phyloP scores from a whole-genome alignment of 2,113 vertebrate genomes.

The Ariopsis seemanni region DNA sequence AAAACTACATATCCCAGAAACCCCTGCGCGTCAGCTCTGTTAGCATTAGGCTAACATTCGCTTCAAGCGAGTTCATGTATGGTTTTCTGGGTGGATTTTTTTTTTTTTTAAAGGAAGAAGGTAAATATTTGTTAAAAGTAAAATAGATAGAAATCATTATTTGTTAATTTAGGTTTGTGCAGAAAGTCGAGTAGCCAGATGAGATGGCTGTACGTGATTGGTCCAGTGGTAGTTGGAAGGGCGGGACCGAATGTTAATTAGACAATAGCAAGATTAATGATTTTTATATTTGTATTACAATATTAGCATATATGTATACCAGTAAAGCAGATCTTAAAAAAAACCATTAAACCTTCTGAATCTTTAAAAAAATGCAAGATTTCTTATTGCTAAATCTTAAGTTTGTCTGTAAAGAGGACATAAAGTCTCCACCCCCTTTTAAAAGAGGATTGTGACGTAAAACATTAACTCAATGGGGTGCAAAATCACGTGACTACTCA shows the following conservation, averaged over 20 bases:
- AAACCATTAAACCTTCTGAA: not conserved
- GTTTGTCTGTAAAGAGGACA: no score
- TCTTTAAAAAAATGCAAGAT: no score
- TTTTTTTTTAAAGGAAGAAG: not conserved
- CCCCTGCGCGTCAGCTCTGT: not conserved
- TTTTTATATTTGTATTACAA: not conserved
- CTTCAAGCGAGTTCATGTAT: not conserved
- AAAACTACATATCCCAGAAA: conserved; percentile 19
- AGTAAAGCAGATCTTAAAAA: not conserved
- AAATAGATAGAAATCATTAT: not conserved
- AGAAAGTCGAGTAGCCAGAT: not conserved
- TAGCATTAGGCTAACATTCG: not conserved
- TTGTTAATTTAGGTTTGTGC: not conserved
- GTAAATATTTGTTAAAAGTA: not conserved
- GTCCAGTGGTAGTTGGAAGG: not conserved
- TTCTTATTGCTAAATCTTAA: no score
- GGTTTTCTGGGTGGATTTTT: not conserved
- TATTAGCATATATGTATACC: not conserved
- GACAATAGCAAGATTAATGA: not conserved
- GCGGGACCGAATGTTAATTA: not conserved
- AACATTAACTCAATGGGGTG: no score
- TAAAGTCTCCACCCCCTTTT: no score
- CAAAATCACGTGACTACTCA: no score
- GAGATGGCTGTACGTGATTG: not conserved
- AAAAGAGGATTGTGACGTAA: no score